phyloP scores from a whole-genome alignment of 53 echinoderm and acorn worm genomes.

The Paracentrotus lividus region DNA sequence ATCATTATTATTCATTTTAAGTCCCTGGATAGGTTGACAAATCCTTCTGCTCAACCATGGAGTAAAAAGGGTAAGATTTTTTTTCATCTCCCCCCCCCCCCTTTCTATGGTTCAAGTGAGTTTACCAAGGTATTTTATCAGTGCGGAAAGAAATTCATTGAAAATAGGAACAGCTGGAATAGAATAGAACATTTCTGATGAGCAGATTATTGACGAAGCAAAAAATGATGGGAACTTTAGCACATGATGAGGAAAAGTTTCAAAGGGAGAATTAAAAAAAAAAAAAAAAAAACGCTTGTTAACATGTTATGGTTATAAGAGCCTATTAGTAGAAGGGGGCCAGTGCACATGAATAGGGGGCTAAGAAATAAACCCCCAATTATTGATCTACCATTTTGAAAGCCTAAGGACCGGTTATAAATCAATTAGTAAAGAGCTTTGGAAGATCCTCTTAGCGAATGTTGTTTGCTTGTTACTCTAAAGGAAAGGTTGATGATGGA shows the following conservation, averaged over 20 bases:
- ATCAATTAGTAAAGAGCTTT: constrained; percentile 3
- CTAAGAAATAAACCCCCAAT: no score
- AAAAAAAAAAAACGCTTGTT: not conserved
- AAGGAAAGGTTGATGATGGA: not conserved
- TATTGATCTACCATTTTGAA: not conserved
- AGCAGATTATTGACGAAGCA: not conserved
- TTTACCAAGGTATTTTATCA: no score
- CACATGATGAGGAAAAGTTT: not conserved
- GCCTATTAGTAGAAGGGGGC: not conserved
- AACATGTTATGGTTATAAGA: not conserved
- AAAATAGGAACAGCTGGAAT: not conserved
- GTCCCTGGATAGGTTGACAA: no score
- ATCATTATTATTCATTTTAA: no score
- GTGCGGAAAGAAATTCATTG: not conserved
- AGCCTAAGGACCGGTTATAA: not conserved
- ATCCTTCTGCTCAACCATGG: no score
- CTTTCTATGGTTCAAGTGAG: no score
- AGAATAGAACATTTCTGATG: not conserved
- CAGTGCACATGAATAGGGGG: not conserved
- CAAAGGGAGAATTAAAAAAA: not conserved
- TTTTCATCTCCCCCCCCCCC: no score
- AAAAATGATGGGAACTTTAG: not conserved
- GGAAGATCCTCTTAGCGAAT: constrained; percentile 1
- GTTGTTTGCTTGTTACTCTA: constrained; percentile 9
- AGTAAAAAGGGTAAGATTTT: no score